Percentiles rank a stretch among this genome's conserved stretches.
These are phyloP conservation scores for Tyrannus savana DNA, from an alignment of 2,113 vertebrate genomes.

Conservation along the genomic window DNA sequence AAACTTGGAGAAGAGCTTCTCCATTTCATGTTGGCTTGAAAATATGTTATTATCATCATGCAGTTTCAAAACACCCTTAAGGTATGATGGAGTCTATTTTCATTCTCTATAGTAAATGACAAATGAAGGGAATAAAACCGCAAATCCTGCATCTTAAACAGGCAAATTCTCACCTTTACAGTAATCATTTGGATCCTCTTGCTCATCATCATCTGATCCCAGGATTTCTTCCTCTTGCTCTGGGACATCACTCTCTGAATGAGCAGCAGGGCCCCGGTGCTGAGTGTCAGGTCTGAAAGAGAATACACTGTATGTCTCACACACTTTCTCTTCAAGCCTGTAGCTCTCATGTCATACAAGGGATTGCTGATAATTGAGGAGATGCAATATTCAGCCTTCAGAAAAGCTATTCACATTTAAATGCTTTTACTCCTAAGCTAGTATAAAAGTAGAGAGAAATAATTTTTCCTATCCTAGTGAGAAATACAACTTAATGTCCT, in stretches of 20 bases:
- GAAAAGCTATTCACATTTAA: background rate
- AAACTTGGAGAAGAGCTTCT: background rate
- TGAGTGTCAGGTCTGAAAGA: constrained; percentile 87
- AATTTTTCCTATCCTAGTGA: background rate
- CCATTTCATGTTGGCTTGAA: background rate
- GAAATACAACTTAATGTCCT: background rate
- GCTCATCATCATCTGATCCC: constrained; percentile 96
- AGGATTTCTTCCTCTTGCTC: constrained; percentile 96
- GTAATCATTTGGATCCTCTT: constrained; percentile 97
- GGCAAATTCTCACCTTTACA: constrained; percentile 83
- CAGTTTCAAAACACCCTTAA: background rate
- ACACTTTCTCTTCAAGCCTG: fast-evolving
- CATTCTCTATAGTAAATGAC: background rate
- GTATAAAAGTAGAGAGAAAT: background rate
- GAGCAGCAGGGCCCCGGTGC: constrained; percentile 82
- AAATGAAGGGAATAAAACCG: background rate
- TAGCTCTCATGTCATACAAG: background rate
- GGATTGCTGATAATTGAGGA: background rate
- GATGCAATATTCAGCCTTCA: background rate
- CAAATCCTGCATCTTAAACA: background rate
- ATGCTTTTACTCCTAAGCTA: background rate
- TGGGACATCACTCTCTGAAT: constrained; percentile 84
- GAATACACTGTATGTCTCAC: background rate
- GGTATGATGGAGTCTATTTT: background rate
- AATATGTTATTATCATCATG: background rate